Conservation (phyloP, 2,888 invertebrate genomes). For the Plusia festucae region DNA sequence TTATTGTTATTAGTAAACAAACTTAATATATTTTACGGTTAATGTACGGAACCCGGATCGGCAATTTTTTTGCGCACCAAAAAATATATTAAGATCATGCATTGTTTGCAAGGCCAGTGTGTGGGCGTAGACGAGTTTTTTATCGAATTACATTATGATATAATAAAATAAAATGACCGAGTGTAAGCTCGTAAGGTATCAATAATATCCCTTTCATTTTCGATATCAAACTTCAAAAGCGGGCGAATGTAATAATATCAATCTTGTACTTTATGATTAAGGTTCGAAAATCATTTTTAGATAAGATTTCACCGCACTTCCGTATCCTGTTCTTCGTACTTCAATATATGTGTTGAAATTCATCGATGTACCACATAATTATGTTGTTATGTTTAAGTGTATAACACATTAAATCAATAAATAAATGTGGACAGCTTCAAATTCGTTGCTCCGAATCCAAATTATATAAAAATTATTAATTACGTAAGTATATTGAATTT, state of each 20-base stretch:
- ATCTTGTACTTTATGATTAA: not conserved
- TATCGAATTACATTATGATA: conserved; percentile 33
- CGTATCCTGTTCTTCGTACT: not conserved
- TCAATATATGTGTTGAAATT: no score
- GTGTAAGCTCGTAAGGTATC: conserved; percentile 38
- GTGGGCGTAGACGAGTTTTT: conserved; percentile 61
- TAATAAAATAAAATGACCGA: conserved; percentile 41
- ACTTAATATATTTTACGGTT: not conserved
- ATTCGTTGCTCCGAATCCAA: no score
- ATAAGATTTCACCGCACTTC: not conserved
- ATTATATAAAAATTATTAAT: no score
- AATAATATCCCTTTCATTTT: conserved; percentile 47
- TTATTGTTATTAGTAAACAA: no score
- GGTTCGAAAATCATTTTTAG: not conserved
- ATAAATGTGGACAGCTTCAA: no score
- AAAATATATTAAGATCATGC: conserved; percentile 57
- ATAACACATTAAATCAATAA: no score
- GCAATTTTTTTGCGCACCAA: conserved; percentile 43
- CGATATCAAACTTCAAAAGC: conserved; percentile 14
- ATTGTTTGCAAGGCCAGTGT: conserved; percentile 68
- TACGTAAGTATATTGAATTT: no score
- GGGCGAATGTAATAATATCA: conserved; percentile 16
- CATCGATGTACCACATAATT: no score
- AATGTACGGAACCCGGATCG: not conserved
- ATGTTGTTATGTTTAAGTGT: no score